These are phyloP conservation scores for Heterochromis multidens DNA, from an alignment of 2,113 vertebrate genomes.

Conservation along the genomic window DNA sequence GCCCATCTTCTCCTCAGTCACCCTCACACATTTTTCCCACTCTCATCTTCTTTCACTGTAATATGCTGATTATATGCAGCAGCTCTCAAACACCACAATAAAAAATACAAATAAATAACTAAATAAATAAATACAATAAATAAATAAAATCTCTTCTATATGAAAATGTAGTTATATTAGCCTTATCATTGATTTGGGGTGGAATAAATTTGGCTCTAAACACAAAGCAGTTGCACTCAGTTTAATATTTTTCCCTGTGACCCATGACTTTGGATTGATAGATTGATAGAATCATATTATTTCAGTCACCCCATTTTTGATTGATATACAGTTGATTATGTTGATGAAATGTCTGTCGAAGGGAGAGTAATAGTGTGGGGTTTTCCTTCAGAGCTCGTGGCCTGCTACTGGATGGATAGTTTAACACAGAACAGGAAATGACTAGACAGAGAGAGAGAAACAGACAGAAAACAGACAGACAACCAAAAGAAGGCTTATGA, in stretches of 20 bases:
- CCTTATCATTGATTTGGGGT: constrained; percentile 1
- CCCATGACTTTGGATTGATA: background rate
- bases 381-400: background rate
- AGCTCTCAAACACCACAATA: background rate
- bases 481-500: background rate
- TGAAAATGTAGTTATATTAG: background rate
- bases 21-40: constrained; percentile 3
- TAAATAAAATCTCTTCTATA: background rate
- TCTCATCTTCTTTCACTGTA: background rate
- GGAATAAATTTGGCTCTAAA: background rate
- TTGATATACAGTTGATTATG: background rate
- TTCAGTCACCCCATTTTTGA: background rate
- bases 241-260: constrained; percentile 6
- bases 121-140: background rate
- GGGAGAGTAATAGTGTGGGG: background rate
- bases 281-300: constrained; percentile 5
- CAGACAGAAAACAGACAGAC: background rate
- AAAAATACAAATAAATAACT: background rate
- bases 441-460: background rate
- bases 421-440: background rate
- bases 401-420: background rate
- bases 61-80: constrained; percentile 23
- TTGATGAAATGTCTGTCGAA: background rate
- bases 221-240: background rate
- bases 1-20: constrained; percentile 20